Percentiles rank a stretch among this genome's conserved stretches.
These are phyloP conservation scores for Drosophila guanche DNA, from an alignment of 1,140 invertebrate species.

Conservation along the genomic window DNA sequence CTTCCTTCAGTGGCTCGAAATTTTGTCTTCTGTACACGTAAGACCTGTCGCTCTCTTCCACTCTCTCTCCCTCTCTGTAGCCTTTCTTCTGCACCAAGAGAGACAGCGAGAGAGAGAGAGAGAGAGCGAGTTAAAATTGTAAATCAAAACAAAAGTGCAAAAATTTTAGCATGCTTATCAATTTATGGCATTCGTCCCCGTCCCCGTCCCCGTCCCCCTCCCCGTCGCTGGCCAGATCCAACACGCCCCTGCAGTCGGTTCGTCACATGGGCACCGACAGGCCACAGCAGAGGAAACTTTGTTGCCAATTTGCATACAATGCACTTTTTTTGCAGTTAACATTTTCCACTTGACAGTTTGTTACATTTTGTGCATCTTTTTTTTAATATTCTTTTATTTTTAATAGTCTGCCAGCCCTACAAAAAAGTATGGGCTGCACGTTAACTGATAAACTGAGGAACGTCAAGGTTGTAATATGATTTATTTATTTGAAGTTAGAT, in stretches of 20 bases:
- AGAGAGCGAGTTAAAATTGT: neutral
- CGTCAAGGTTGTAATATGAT: neutral
- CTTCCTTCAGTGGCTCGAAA: constrained; percentile 1
- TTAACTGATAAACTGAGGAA: too few species aligned
- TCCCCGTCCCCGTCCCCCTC: neutral
- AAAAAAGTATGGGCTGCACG: too few species aligned
- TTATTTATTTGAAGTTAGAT: constrained; percentile 23
- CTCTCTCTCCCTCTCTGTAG: constrained; percentile 13
- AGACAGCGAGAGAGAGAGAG: neutral
- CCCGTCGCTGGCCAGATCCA: neutral
- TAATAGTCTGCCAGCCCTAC: neutral
- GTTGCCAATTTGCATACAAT: constrained; percentile 73
- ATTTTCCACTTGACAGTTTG: constrained; percentile 14
- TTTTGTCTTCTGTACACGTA: constrained; percentile 40
- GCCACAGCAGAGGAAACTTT: constrained; percentile 45
- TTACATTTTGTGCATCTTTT: constrained; percentile 12
- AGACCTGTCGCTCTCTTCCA: constrained; percentile 9
- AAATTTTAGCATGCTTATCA: constrained; percentile 61
- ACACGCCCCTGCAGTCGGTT: constrained; percentile 5
- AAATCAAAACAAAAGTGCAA: constrained; percentile 13
- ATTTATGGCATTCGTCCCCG: constrained; percentile 27
- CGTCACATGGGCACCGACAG: neutral
- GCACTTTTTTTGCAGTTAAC: constrained; percentile 46
- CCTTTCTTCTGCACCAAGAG: neutral
- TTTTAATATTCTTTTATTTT: constrained; percentile 29